Evolutionary conservation across 2,797 vertebrate species (phyloP).

Genomic region (Tiaroga cobitis): DNA sequence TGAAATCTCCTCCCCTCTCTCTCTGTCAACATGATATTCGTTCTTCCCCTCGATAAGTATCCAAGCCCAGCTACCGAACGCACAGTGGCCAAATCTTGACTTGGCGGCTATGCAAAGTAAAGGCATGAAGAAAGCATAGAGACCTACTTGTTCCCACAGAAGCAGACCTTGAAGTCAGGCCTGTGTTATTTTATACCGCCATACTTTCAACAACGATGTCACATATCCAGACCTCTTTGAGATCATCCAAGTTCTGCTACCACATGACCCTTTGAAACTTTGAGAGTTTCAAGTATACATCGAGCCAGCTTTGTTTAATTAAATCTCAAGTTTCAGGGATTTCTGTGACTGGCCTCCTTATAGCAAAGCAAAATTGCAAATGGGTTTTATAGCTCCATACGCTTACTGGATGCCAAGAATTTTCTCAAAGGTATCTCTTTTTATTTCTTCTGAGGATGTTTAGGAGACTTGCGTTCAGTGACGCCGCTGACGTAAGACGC

Average conservation of each 20-base stretch:
- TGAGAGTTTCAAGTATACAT: conserved; percentile 12
- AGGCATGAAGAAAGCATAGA: conserved; percentile 47
- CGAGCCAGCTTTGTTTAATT: conserved; percentile 31
- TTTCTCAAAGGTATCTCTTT: conserved; percentile 11
- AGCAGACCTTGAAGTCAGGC: conserved; percentile 41
- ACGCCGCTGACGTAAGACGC: too few species aligned
- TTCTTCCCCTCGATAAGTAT: conserved; percentile 53
- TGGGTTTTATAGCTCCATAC: neutral
- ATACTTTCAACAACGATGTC: conserved; percentile 13
- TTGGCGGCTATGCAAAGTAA: conserved; percentile 55
- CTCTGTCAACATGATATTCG: conserved; percentile 56
- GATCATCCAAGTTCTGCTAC: conserved; percentile 29
- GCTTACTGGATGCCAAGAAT: neutral
- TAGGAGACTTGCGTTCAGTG: too few species aligned
- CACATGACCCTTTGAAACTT: conserved; percentile 2
- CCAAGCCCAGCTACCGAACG: conserved; percentile 52
- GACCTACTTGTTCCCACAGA: conserved; percentile 44
- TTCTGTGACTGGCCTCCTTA: conserved; percentile 14
- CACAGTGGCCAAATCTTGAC: conserved; percentile 55
- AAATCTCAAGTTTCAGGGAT: conserved; percentile 22
- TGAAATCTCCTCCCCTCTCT: conserved; percentile 48
- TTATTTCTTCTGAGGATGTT: neutral
- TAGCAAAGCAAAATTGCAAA: conserved; percentile 1
- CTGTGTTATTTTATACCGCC: conserved; percentile 44
- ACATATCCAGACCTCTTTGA: conserved; percentile 26